A percentile compares a stretch with the other conserved stretches of the same genome.
Conservation (phyloP, 2,113 vertebrate species). For the Ictidomys tridecemlineatus region DNA sequence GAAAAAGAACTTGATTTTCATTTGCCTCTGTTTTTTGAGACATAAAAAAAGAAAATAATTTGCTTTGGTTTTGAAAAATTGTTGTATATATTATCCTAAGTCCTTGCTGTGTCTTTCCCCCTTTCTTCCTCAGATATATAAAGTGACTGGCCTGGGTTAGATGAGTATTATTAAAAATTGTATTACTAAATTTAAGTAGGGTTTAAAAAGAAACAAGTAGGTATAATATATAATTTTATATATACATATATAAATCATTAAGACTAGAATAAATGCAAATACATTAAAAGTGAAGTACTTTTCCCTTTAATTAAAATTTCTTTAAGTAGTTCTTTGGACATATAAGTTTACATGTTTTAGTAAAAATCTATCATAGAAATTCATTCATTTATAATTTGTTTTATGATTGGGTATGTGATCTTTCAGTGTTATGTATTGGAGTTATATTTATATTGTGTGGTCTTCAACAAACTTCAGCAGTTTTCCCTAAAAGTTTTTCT, state of each 20-base stretch:
- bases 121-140: constrained; percentile 5
- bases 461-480: constrained; percentile 21
- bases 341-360: constrained; percentile 12
- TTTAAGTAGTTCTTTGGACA: constrained; percentile 14
- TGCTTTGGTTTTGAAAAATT: constrained; percentile 55
- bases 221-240: background rate
- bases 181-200: background rate
- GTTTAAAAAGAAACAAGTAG: constrained; percentile 32
- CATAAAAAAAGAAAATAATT: constrained; percentile 38
- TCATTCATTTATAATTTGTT: background rate
- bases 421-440: constrained; percentile 6
- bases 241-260: background rate
- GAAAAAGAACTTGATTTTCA: constrained; percentile 59
- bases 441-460: background rate
- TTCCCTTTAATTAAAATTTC: constrained; percentile 43
- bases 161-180: background rate
- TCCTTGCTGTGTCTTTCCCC: background rate
- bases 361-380: constrained; percentile 32
- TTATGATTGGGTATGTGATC: constrained; percentile 12
- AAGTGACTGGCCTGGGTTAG: background rate
- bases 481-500: background rate
- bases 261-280: background rate
- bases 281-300: background rate
- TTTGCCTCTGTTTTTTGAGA: background rate
- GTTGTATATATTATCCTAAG: background rate